phyloP scores from a whole-genome alignment of 2,888 invertebrate genomes.

The Hirtodrosophila confusa region DNA sequence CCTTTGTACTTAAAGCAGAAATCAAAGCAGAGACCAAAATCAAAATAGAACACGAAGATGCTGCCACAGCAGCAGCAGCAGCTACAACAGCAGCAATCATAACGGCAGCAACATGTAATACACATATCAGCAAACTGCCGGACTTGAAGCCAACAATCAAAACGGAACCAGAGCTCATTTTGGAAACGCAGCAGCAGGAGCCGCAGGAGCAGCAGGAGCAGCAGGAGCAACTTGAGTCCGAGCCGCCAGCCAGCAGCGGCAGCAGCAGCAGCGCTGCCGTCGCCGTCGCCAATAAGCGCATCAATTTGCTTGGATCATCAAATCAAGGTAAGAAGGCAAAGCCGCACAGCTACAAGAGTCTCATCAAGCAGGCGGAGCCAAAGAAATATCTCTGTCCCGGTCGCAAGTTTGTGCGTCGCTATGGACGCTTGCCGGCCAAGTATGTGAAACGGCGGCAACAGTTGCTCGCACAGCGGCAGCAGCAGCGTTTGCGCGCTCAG shows the following conservation, averaged over 20 bases:
- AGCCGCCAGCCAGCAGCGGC: constrained; percentile 10
- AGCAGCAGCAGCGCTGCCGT: constrained; percentile 8
- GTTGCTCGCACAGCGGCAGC: constrained; percentile 81
- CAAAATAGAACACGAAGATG: constrained; percentile 82
- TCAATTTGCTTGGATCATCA: constrained; percentile 77
- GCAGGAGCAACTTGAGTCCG: constrained; percentile 9
- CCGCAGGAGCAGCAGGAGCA: constrained; percentile 7
- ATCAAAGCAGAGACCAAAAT: constrained; percentile 83
- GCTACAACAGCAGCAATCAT: constrained; percentile 7
- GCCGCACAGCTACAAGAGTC: constrained; percentile 83
- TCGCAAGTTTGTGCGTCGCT: constrained; percentile 78
- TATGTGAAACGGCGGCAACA: constrained; percentile 79
- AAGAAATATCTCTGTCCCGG: constrained; percentile 83
- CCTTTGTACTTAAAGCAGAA: constrained; percentile 81
- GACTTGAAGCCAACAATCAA: constrained; percentile 82
- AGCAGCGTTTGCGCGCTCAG: constrained; percentile 68
- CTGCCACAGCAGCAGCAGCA: constrained; percentile 24
- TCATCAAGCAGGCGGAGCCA: constrained; percentile 84
- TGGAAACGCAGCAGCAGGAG: constrained; percentile 4
- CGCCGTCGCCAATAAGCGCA: constrained; percentile 64
- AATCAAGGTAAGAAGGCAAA: constrained; percentile 81
- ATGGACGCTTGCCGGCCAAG: constrained; percentile 74
- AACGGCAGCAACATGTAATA: constrained; percentile 43
- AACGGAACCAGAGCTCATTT: constrained; percentile 72
- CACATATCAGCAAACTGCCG: constrained; percentile 69